phyloP scores from a whole-genome alignment of 2,797 vertebrate genomes.

The Lacerta viridis region DNA sequence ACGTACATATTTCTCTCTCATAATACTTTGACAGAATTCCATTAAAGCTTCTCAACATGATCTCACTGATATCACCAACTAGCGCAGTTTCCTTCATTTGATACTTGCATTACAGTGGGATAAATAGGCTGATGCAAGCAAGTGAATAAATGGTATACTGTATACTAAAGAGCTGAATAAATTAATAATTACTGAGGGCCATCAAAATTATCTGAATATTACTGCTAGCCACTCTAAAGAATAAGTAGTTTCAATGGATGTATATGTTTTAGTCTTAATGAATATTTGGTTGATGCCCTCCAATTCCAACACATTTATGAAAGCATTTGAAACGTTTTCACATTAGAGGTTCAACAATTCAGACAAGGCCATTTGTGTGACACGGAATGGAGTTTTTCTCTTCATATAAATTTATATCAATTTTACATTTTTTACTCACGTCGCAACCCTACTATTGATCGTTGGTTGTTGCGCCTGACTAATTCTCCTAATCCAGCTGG shows the following conservation, averaged over 20 bases:
- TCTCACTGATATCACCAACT: conserved; percentile 66
- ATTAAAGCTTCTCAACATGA: conserved; percentile 77
- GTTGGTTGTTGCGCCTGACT: conserved; percentile 24
- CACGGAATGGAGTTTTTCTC: conserved; percentile 38
- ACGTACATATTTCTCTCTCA: conserved; percentile 44
- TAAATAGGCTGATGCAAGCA: conserved; percentile 66
- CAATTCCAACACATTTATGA: conserved; percentile 62
- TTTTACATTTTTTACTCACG: conserved; percentile 31
- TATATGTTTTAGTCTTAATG: conserved; percentile 53
- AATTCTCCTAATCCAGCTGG: background rate
- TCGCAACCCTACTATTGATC: conserved; percentile 11
- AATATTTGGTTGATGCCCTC: conserved; percentile 63
- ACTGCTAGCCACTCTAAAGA: conserved; percentile 62
- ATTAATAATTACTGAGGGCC: conserved; percentile 47
- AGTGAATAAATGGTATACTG: conserved; percentile 64
- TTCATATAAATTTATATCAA: conserved; percentile 33
- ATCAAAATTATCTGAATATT: conserved; percentile 51
- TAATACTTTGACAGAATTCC: conserved; percentile 71
- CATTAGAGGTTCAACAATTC: conserved; percentile 68
- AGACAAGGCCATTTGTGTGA: conserved; percentile 58
- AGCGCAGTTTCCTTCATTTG: conserved; percentile 62
- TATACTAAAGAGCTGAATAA: conserved; percentile 58
- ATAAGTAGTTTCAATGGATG: conserved; percentile 58
- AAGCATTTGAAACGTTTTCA: conserved; percentile 66
- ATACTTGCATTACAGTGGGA: conserved; percentile 67